Evolutionary conservation across 2,113 vertebrate species (phyloP).

Genomic region (Paratilapia polleni): DNA sequence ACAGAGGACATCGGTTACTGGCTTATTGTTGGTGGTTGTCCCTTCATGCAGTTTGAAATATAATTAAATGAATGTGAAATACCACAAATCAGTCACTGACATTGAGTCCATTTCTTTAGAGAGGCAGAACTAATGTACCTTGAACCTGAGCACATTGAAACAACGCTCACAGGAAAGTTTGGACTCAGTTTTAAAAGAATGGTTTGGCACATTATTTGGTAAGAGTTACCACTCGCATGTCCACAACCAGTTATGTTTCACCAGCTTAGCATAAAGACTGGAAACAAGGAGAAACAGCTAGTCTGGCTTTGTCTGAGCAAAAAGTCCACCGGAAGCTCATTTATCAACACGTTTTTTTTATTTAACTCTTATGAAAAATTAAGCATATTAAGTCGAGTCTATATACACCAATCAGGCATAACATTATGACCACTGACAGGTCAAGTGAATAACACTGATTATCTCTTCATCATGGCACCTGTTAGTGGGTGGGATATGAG

Average conservation of each 20-base stretch:
- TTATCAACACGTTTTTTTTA: neutral
- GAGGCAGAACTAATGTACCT: constrained; percentile 1
- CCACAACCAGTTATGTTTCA: too few relatives aligned
- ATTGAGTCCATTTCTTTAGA: neutral
- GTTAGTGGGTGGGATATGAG: too few relatives aligned
- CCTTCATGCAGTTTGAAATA: constrained; percentile 12
- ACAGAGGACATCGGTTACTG: neutral
- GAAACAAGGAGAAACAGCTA: neutral
- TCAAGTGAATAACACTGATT: too few relatives aligned
- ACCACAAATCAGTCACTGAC: constrained; percentile 8
- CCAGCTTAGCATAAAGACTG: neutral
- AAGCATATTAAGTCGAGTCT: too few relatives aligned
- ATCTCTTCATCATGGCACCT: too few relatives aligned
- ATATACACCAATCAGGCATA: too few relatives aligned
- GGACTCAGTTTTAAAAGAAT: neutral
- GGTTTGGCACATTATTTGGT: neutral
- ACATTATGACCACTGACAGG: too few relatives aligned
- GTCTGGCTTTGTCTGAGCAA: neutral
- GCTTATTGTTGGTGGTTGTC: neutral
- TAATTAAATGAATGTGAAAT: constrained; percentile 8
- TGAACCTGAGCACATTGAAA: neutral
- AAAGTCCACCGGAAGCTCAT: neutral
- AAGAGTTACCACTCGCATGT: neutral
- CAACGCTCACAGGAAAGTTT: neutral
- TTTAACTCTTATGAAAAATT: neutral